Base-by-base conservation (phyloP, 1,140 invertebrate species). In the Philopotamus ludificatus region DNA sequence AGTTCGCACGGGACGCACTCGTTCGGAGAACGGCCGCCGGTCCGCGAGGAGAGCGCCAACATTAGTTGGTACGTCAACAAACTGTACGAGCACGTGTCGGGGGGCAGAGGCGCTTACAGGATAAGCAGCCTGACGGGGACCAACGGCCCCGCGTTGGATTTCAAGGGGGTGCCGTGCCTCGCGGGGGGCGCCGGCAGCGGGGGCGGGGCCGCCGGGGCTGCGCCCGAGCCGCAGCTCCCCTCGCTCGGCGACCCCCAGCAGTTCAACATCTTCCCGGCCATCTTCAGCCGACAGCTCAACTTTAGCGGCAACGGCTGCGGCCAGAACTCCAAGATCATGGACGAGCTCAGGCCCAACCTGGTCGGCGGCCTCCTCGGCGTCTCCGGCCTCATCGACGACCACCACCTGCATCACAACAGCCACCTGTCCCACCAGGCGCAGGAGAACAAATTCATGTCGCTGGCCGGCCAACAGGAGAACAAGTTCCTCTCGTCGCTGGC, bases 261-360 rank as follows among this genome's bases (percentile, higher is more conserved):
- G 80, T 92, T 92, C 83, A 93, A 93, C 80, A 93, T 93, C 71
- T 92, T 93, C 76, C 91, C 91, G 66, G 91, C 91, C 50, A 92
- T 92, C 73, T 93, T 93, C 76, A 92, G 89, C 78, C 82, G 90
- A 39, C 91, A 93, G 77, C 81, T 93, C 53, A 93, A 93, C 76
- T 93, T 92, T 74, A 86, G 85, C 15, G 84, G 87, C 68, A 82
- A 82, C 59, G 75, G 76, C 21, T 89, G 88, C 72, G 84, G 86
- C 0, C 88, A 89, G 70, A 79, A 79, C 59, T 85, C 86, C 67
- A 88, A 89, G 66, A 85, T 89, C 73, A 92, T 92, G 90, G 90
- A 93, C 73, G 90, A 93, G 71, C 77, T 93, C 53, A 81, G 90
- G 76, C 90, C 90, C 12, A 92, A 92, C 74, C 76, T 93, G 16